Evolutionary conservation across 2,888 invertebrate genomes (phyloP), one percentile per base, ranked within the genome.

Genomic region (Xanthorhoe designata): DNA sequence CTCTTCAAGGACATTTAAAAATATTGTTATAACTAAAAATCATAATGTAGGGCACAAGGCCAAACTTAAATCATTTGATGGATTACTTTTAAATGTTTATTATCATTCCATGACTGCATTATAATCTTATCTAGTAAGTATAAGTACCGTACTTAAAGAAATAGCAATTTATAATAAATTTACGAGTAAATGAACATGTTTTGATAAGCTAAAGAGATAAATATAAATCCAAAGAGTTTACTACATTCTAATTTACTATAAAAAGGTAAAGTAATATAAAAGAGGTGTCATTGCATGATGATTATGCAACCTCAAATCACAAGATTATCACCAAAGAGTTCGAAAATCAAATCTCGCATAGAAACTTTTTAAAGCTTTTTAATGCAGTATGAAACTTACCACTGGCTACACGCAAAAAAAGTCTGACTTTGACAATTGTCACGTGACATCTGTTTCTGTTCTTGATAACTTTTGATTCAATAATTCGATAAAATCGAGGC

Each of bases 401-500:
- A 66, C 61, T 58, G 61, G 61, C 66, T 49, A 45, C 54, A 47
- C 17, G 38, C 47, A 17, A 55, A 62, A 63, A 62, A 63, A 53
- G 35, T 54, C 45, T 61, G 55, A 65, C 32, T 45, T n/a, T 51
- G 62, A 59, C 62, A 62, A 32, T 32, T 62, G 58, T 62, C 66
- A 59, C 58, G 53, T 53, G 38, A 61, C 57, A 53, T 47, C 53
- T 51, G 59, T 17, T 35, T 52, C 38, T 58, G 47, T 17, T 47
- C 17, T 17, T 15, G 61, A 50, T 47, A 50, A 54, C 49, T 49
- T 58, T 50, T 29, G 57, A 57, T 61, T 61, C 13, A 53, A 38
- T 58, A 61, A 58, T 60, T 65, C 18, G 56, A 15, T 61, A 60
- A 56, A 58, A 66, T 62, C 66, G 45, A 52, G 58, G 62, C 54